Conservation (phyloP, 2,113 vertebrate genomes). For the Gymnorhina tibicen region DNA sequence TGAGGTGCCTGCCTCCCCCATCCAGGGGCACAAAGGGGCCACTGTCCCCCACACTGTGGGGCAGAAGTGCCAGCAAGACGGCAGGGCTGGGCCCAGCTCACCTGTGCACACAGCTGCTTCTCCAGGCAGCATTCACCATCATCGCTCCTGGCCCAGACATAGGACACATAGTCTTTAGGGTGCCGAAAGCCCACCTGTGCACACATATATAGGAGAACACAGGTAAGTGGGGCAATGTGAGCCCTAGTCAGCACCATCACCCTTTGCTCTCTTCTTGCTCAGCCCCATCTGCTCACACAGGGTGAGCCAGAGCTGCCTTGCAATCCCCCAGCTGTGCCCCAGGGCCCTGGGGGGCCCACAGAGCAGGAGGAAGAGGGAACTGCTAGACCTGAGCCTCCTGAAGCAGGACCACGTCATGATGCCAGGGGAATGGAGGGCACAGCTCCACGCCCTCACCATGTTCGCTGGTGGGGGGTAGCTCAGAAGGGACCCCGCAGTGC, state of each 20-base stretch:
- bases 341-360: neutral
- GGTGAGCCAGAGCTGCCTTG: neutral
- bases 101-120: slow-evolving; percentile 40
- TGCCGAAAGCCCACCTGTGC: slow-evolving; percentile 93
- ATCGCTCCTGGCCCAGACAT: slow-evolving; percentile 91
- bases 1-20: neutral
- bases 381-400: neutral
- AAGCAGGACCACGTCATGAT: neutral
- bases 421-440: neutral
- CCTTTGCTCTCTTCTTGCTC: neutral
- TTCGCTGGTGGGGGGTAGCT: neutral
- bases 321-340: rapidly evolving
- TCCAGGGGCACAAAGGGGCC: neutral
- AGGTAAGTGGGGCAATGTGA: neutral
- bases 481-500: neutral
- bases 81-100: neutral
- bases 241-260: too few relatives aligned
- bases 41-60: rapidly evolving
- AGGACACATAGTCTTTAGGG: slow-evolving; percentile 92
- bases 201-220: neutral
- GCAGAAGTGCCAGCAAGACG: neutral
- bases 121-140: slow-evolving; percentile 76
- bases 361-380: neutral
- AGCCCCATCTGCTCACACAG: neutral
- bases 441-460: neutral